Evolutionary conservation across 2,888 invertebrate genomes (phyloP), one percentile per base, ranked within the genome.

Genomic region (Drosophila parthenogenetica): DNA sequence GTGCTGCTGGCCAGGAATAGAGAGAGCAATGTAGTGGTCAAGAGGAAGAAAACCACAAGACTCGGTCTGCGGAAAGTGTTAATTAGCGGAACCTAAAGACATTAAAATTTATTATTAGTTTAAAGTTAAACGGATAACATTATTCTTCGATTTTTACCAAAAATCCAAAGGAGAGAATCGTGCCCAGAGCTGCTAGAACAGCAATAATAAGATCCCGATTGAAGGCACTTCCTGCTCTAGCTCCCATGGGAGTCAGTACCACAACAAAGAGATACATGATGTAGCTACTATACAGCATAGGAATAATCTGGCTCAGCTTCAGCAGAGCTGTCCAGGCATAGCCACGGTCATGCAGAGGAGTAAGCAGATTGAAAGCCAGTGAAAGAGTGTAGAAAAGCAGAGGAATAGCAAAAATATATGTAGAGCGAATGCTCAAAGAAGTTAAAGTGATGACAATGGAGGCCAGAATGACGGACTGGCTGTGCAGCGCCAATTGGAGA

Each of bases 191-290:
- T 42, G 90, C 90, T 8, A 94, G 49, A 1, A 89, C 80, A 2
- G 92, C 93, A 67, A 95, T 92, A 25, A 93, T 82, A 1, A 94
- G 61, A 75, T 95, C 95, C 0, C 94, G 94, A 79, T 93, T 93
- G 2, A 90, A 77, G 0, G 89, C 71, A 17, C 87, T 86, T 2
- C 79, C 79, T n/a, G n/a, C 89, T 5, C 94, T 91, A 1, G 94
- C 95, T 92, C 94, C 93, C 74, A 95, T 93, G 0, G 95, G 95
- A 2, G 94, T 93, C 54, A 95, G 93, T 45, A 93, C 91, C 32
- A 91, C 91, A 19, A 93, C 90, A n/a, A 93, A 90, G 7, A 91
- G 90, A 67, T 93, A 90, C 40, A 93, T 89, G 17, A 93, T 77
- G 78, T 94, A 94, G 8, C 92, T 82, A 13, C 92, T 84, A 51